phyloP scores from a whole-genome alignment of 2,113 vertebrate genomes.

The Entosphenus tridentatus region DNA sequence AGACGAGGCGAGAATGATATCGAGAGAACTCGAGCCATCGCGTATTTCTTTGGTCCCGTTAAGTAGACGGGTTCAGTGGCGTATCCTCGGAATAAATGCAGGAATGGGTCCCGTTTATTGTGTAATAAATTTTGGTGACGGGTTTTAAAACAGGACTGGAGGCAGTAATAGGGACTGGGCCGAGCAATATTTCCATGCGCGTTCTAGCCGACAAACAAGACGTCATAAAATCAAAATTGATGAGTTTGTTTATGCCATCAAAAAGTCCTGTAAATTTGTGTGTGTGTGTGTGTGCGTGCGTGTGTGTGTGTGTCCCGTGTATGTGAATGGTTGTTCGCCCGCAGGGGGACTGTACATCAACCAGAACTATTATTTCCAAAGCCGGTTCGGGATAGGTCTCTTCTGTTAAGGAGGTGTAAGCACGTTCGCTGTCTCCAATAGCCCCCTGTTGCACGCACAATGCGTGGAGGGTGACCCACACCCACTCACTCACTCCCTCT shows the following conservation, averaged over 20 bases:
- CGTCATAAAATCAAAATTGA: conserved; percentile 6
- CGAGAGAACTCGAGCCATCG: too few relatives aligned
- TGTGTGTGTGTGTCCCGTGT: neutral
- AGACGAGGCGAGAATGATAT: too few relatives aligned
- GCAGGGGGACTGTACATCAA: neutral
- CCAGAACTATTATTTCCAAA: too few relatives aligned
- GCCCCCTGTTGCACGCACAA: too few relatives aligned
- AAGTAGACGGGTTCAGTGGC: too few relatives aligned
- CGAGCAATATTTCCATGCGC: conserved; percentile 5
- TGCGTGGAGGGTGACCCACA: too few relatives aligned
- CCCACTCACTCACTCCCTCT: too few relatives aligned
- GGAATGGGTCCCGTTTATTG: neutral
- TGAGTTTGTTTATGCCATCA: conserved; percentile 1
- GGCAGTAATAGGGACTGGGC: neutral
- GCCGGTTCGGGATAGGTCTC: too few relatives aligned
- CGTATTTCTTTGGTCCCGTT: too few relatives aligned
- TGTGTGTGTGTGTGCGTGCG: neutral
- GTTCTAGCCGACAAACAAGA: conserved; percentile 3
- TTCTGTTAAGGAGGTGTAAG: too few relatives aligned
- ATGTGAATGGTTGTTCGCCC: neutral
- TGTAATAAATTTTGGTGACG: conserved; percentile 3
- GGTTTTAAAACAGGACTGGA: conserved; percentile 6
- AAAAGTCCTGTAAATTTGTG: neutral
- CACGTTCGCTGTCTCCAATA: too few relatives aligned
- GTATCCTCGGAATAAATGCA: too few relatives aligned